Base-by-base conservation (phyloP, 1,140 invertebrate genomes). In the Papilio polyxenes region DNA sequence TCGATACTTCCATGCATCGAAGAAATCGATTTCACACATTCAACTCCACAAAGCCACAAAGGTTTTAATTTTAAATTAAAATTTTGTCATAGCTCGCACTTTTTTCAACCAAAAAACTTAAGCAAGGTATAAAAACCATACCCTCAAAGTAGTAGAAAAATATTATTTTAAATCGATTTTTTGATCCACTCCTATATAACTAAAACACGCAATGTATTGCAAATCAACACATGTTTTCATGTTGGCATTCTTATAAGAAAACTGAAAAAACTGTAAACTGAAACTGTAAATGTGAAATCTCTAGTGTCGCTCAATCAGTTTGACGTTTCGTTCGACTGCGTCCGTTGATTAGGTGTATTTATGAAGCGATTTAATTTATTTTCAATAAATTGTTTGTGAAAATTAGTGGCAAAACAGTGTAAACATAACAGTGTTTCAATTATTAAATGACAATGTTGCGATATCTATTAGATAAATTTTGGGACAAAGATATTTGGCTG, bases 401-500 rank as follows among this genome's bases (percentile, higher is more conserved):
- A 83, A 78, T 44, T 82, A 53, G 79, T 84, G 65, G 72, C 31
- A 82, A 48, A 81, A 74, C 49, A 78, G 84, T 81, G 81, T 81
- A n/a, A 40, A 82, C 53, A 49, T 13, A 53, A 65, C 40, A 48
- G 31, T 80, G 59, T 69, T 48, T 69, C 49, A 85, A 82, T 81
- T 48, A 78, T 84, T 84, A 86, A 84, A 62, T 83, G 40, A 89
- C 51, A 85, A 94, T 94, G 93, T 92, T 93, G 82, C 88, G 91
- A 20, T 85, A 77, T 78, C 75, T 96, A 65, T 90, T 95, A 80
- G 93, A 96, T 89, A 95, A 94, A 85, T 98, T 98, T 95, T 98
- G 98, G 98, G 96, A 96, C 88, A 96, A 97, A 87, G 93, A 96
- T 88, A 94, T 98, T 88, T 98, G 98, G 98, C 95, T 98, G 88